phyloP scores from a whole-genome alignment of 2,797 vertebrate genomes.

The Masticophis lateralis region DNA sequence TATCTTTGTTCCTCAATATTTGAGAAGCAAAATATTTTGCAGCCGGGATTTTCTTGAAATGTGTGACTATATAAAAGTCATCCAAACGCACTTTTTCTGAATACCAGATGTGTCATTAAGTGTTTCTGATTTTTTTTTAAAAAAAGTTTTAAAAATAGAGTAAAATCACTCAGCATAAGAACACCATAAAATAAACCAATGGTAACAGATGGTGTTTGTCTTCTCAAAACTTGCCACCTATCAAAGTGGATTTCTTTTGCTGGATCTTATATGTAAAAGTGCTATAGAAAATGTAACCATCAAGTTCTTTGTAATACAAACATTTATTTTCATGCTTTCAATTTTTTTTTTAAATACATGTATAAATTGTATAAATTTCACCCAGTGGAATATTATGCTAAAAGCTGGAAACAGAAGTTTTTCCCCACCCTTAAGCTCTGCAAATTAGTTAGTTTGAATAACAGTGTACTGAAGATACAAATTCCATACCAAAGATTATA shows the following conservation, averaged over 20 bases:
- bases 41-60: constrained; percentile 52
- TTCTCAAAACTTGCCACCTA: constrained; percentile 80
- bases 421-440: constrained; percentile 62
- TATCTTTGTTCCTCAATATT: constrained; percentile 24
- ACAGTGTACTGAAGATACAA: constrained; percentile 37
- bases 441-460: constrained; percentile 48
- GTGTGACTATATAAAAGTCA: constrained; percentile 64
- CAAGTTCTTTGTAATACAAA: constrained; percentile 70
- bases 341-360: constrained; percentile 75
- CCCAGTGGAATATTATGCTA: constrained; percentile 79
- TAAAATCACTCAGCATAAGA: constrained; percentile 78
- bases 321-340: constrained; percentile 74
- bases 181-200: constrained; percentile 70
- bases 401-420: constrained; percentile 70
- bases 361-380: constrained; percentile 80
- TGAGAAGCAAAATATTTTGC: constrained; percentile 39
- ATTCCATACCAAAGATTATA: constrained; percentile 40
- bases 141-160: constrained; percentile 67
- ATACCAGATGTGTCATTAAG: constrained; percentile 80
- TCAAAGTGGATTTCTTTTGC: constrained; percentile 66
- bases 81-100: constrained; percentile 61
- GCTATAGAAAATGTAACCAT: constrained; percentile 64
- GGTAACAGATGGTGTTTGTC: constrained; percentile 92
- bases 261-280: constrained; percentile 72
- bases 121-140: constrained; percentile 58